Evolutionary conservation across 2,113 vertebrate species (phyloP).

Genomic region (Trachemys scripta): DNA sequence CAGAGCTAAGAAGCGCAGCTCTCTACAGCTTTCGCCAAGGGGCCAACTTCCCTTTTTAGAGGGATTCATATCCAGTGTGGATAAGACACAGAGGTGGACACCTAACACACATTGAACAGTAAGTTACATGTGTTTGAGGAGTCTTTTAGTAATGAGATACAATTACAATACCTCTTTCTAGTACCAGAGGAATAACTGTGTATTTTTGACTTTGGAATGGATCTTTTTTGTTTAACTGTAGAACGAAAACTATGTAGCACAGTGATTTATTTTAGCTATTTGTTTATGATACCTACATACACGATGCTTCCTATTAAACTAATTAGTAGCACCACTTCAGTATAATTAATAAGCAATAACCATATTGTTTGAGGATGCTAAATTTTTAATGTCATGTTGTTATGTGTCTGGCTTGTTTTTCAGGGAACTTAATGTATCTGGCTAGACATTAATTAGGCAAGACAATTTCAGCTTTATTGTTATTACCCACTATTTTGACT

Average conservation of each 20-base stretch:
- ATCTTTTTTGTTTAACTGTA: background rate
- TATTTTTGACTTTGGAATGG: background rate
- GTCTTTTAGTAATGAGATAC: background rate
- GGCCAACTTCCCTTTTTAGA: rapidly evolving
- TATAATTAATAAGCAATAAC: constrained; percentile 60
- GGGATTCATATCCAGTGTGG: background rate
- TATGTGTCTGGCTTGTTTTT: constrained; percentile 20
- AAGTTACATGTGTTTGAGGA: background rate
- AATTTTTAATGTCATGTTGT: constrained; percentile 24
- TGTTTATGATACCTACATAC: constrained; percentile 38
- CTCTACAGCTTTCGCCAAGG: background rate
- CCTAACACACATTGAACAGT: background rate
- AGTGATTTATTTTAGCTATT: constrained; percentile 3
- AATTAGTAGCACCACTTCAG: constrained; percentile 33
- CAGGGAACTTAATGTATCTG: background rate
- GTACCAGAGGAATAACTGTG: background rate
- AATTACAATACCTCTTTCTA: background rate
- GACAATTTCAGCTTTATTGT: constrained; percentile 10
- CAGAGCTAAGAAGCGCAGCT: background rate
- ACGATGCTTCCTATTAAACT: constrained; percentile 40
- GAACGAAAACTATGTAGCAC: background rate
- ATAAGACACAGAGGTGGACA: background rate
- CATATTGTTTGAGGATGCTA: constrained; percentile 41
- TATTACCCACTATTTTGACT: background rate
- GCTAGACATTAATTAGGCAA: background rate